Evolutionary conservation across 92 coral and sea anemone genomes (phyloP).

Genomic region (Isaurus tuberculatus): DNA sequence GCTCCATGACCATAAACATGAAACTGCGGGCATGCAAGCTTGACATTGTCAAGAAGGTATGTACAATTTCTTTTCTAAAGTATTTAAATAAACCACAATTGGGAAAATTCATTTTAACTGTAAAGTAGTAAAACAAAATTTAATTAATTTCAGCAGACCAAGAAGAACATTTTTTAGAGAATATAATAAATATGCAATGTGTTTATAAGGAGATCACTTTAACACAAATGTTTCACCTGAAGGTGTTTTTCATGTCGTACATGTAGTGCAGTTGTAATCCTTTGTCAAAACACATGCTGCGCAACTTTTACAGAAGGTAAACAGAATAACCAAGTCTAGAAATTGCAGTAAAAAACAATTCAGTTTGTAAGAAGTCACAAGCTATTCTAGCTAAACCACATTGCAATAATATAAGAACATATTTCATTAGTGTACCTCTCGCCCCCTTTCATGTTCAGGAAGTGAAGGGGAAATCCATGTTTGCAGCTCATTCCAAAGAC

Average conservation of each 20-base stretch:
- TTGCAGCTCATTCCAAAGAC: slow-evolving; percentile 69
- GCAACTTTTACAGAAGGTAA: slow-evolving; percentile 50
- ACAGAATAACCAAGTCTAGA: slow-evolving; percentile 59
- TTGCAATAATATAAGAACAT: neutral
- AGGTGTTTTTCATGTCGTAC: no score
- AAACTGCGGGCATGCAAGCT: slow-evolving; percentile 77
- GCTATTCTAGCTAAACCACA: neutral
- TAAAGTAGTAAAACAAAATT: no score
- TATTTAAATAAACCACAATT: slow-evolving; percentile 9
- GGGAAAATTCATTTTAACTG: no score
- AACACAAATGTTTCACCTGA: no score
- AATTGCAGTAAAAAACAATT: neutral
- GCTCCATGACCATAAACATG: slow-evolving; percentile 73
- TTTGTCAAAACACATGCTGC: slow-evolving; percentile 15
- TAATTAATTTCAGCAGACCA: no score
- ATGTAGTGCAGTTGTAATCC: no score
- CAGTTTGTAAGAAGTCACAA: no score
- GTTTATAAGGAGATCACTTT: no score
- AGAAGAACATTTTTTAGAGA: no score
- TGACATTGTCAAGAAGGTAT: slow-evolving; percentile 51
- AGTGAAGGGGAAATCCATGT: slow-evolving; percentile 69
- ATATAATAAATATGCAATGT: no score
- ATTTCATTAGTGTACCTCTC: slow-evolving; percentile 55
- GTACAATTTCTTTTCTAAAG: slow-evolving; percentile 57
- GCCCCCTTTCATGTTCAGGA: slow-evolving; percentile 68